phyloP scores from a whole-genome alignment of 2,113 vertebrate species.

The Sprattus sprattus region DNA sequence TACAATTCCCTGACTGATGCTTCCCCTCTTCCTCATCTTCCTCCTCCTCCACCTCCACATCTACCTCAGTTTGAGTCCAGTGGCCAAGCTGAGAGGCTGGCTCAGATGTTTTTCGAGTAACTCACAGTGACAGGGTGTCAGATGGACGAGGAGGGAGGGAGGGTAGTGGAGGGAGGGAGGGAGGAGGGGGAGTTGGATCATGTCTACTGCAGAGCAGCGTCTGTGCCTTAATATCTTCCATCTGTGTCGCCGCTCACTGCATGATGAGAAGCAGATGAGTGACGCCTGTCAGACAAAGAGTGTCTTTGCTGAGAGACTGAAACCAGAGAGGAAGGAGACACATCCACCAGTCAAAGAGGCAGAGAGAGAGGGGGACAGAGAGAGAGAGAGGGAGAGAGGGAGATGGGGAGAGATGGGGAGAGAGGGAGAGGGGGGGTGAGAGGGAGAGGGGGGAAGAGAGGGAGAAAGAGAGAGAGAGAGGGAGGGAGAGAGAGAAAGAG shows the following conservation, averaged over 20 bases:
- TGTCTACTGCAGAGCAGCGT: too few relatives aligned
- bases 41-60: background rate
- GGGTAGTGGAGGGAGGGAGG: too few relatives aligned
- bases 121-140: background rate
- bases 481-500: conserved; percentile 18
- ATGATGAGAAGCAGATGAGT: conserved; percentile 33
- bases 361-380: conserved; percentile 19
- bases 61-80: background rate
- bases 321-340: conserved; percentile 19
- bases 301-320: conserved; percentile 20
- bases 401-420: conserved; percentile 21
- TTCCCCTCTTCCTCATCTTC: background rate
- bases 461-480: background rate
- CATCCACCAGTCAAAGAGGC: background rate
- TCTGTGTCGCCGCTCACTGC: conserved; percentile 8
- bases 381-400: background rate
- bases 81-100: background rate
- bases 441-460: background rate
- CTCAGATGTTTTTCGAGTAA: background rate
- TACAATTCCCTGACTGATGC: background rate
- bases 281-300: conserved; percentile 49
- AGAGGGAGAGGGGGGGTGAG: background rate
- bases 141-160: too few relatives aligned
- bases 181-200: too few relatives aligned
- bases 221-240: conserved; percentile 5